These are phyloP conservation scores for Drosophila sproati DNA, from an alignment of 1,140 invertebrate genomes.

Conservation along the genomic window DNA sequence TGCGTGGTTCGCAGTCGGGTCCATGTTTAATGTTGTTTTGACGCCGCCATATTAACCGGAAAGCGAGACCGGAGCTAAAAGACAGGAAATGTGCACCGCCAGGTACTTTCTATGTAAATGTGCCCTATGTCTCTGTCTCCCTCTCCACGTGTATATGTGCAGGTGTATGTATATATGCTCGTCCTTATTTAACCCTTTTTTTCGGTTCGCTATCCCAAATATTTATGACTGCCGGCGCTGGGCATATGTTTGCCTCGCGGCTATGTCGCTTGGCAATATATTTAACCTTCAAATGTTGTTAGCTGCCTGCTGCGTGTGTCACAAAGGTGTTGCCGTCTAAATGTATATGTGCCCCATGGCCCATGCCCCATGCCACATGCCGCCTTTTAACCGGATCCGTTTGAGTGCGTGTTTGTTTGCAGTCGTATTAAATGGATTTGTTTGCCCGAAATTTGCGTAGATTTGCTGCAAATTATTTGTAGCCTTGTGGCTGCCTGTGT, in stretches of 20 bases:
- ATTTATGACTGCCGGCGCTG: conserved; percentile 67
- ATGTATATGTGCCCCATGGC: conserved; percentile 16
- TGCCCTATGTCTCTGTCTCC: conserved; percentile 42
- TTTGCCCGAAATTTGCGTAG: conserved; percentile 75
- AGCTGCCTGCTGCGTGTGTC: conserved; percentile 46
- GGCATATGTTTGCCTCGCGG: conserved; percentile 66
- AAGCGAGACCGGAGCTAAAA: conserved; percentile 54
- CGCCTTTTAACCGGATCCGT: background rate
- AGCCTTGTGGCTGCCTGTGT: conserved; percentile 48
- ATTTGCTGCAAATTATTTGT: conserved; percentile 71
- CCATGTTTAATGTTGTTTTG: conserved; percentile 80
- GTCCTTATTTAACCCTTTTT: conserved; percentile 64
- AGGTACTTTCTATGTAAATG: conserved; percentile 82
- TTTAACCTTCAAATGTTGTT: conserved; percentile 75
- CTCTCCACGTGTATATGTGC: background rate
- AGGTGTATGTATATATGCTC: background rate
- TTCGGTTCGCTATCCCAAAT: conserved; percentile 62
- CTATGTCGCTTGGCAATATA: conserved; percentile 56
- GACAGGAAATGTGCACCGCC: conserved; percentile 78
- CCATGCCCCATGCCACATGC: background rate
- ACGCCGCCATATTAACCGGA: conserved; percentile 81
- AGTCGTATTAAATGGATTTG: conserved; percentile 59
- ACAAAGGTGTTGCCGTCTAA: conserved; percentile 46
- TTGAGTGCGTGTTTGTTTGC: conserved; percentile 35
- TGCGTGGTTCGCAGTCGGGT: conserved; percentile 32